Base-by-base conservation (phyloP, 2,888 invertebrate species). In the Azorinus chamasolen region DNA sequence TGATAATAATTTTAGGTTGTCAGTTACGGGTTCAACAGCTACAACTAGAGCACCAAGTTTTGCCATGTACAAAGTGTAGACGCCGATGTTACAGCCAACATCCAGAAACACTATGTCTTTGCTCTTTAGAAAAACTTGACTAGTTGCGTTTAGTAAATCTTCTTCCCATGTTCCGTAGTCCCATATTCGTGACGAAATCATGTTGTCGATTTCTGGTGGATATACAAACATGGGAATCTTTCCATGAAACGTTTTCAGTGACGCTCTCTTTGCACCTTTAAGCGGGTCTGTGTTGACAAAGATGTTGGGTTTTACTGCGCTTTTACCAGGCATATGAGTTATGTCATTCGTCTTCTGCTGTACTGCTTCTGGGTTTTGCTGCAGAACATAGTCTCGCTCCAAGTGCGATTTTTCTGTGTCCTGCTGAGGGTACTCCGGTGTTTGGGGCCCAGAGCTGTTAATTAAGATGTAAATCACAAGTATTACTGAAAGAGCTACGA, bases 71-170 rank as follows among this genome's bases (percentile, higher is more conserved):
- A 88, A 24, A 14, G 83, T 81, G 45, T 81, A 88, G 14, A 83
- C 85, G 2, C 88, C 88, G 20, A 88, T 77, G 64, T 87, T 87
- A 46, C 83, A 85, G 0, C 87, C 87, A 43, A 87, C 39, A 59
- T 88, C 88, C 39, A 88, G 22, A 46, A 86, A 80, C 1, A 70
- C 57, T 16, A 79, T 32, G 16, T 62, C 66, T 6, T 66, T 74
- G 22, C 79, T 24, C 22, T 46, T 62, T 24, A 24, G 27, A n/a
- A 88, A 24, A 8, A 83, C 57, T 1, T 51, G 43, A 25, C 65
- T 79, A 24, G 85, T 84, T 27, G 73, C 73, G 18, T 81, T 79
- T 3, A 88, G 46, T 22, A 82, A 75, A 18, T 85, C 79, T 25
- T 78, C 79, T 54, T 88, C 88, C 88, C 88, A 88, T 10, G 86